Base-by-base conservation (phyloP, 2,888 invertebrate genomes). In the Drosophila fulvimacula region DNA sequence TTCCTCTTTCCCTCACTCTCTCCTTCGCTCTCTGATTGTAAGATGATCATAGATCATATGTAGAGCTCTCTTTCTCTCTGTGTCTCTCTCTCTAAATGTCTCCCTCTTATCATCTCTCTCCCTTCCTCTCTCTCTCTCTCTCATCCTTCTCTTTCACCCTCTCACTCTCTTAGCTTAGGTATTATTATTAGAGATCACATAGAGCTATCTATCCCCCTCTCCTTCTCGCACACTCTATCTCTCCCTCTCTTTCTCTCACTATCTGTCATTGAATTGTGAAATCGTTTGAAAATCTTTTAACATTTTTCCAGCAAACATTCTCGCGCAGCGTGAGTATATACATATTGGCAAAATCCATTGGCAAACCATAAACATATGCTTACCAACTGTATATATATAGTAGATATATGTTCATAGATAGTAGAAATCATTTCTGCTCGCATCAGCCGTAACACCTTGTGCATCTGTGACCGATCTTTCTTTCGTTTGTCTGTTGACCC, bases 301-400 rank as follows among this genome's bases (percentile, higher is more conserved):
- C 77, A 84, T 88, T 87, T 82, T 87, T 87, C 32, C 87, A 87
- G 87, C 87, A 87, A 87, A 81, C 76, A 69, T 88, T 87, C 60
- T 87, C 87, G 75, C 86, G 86, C 69, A 87, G 87, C 73, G 87
- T 87, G 73, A 89, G 87, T 87, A 87, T 76, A 21, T 13, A 13
- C 6, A 19, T 24, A 61, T 69, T 69, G 71, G 65, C 66, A 41
- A 42, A 34, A 34, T 24, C 24, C 52, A 52, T 52, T 52, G 30
- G 44, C 56, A 44, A 15, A 32, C 68, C 38, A 39, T 36, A 46
- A 27, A 46, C 42, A 42, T 21, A 21, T 21, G 41, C 41, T 41
- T 11, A 27, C 19, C 19, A 30, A 19, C 5, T 51, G 9, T 30
- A 48, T 17, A 48, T 36, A 42, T 19, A 38, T 41, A 32, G 46